Base-by-base conservation (phyloP, 2,797 vertebrate species). In the Trematomus bernacchii region DNA sequence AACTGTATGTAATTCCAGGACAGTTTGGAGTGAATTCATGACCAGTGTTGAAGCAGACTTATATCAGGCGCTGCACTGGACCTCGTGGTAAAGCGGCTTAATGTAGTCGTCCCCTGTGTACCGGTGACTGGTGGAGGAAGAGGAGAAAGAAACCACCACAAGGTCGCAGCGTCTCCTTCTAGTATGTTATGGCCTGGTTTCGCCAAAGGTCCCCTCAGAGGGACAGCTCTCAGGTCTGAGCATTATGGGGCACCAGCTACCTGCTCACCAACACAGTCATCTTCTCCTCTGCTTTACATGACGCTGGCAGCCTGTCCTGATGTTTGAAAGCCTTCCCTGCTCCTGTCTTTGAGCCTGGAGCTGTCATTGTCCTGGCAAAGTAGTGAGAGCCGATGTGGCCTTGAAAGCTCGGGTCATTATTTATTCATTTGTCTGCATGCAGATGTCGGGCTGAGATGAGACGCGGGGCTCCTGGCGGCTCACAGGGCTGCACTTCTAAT, bases 361-460 rank as follows among this genome's bases (percentile, higher is more conserved):
- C 70, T 72, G 84, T 81, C 71, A 15, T 37, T 71, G 82, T 43
- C 82, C 86, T 73, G 83, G 85, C 72, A 73, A 37, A 77, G 82
- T 16, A 61, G 68, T 4, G 23, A 71, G 71, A 87, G 76, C 73
- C 15, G 69, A 59, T 43, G 63, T 78, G 83, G 86, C 90, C 90
- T 86, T 87, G 90, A 90, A 92, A 90, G 80, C 87, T 70, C 11
- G 3, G 66, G 27, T 48, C 84, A 90, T 94, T 79, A 93, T 85
- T 93, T 91, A 93, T 94, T 94, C 88, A 93, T 91, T 86, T 62
- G 85, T 89, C 89, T 91, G 83, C 87, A 87, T 90, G 85, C 91
- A 88, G 88, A 91, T 87, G 89, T 86, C 60, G 79, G 77, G 86
- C 66, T 33, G 74, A 87, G 81, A 84, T 81, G 84, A 89, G 76